A percentile compares a stretch with the other conserved stretches of the same genome.
Conservation (phyloP, 2,797 vertebrate species). For the Astyanax mexicanus region DNA sequence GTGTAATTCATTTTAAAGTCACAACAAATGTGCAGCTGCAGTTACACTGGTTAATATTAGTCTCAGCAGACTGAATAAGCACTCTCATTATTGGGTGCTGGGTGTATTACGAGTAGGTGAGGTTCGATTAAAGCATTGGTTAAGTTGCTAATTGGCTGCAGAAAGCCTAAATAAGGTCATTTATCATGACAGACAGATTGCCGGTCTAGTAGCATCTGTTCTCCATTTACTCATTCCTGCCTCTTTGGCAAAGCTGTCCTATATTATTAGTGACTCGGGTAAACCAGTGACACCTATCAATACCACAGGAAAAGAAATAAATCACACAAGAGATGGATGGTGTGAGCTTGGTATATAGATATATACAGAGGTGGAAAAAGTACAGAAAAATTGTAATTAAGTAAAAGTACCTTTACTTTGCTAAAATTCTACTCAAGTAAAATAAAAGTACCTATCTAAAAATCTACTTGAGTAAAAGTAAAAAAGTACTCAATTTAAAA, state of each 20-base stretch:
- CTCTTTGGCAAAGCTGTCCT: constrained; percentile 24
- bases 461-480: no score
- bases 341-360: no score
- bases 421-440: no score
- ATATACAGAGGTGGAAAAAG: no score
- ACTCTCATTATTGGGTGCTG: constrained; percentile 56
- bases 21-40: background rate
- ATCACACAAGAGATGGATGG: background rate
- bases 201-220: constrained; percentile 57
- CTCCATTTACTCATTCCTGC: constrained; percentile 48
- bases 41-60: background rate
- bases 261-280: constrained; percentile 27
- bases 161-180: constrained; percentile 62
- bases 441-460: no score
- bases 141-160: constrained; percentile 68
- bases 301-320: no score
- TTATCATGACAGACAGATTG: constrained; percentile 65
- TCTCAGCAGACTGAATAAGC: constrained; percentile 13
- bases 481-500: no score
- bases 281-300: constrained; percentile 15
- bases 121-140: constrained; percentile 67
- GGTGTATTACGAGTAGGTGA: constrained; percentile 65
- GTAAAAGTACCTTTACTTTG: no score
- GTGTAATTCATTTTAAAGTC: no score
- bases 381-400: no score